Base-by-base conservation (phyloP, 1,140 invertebrate species). In the Calosoma granatense region DNA sequence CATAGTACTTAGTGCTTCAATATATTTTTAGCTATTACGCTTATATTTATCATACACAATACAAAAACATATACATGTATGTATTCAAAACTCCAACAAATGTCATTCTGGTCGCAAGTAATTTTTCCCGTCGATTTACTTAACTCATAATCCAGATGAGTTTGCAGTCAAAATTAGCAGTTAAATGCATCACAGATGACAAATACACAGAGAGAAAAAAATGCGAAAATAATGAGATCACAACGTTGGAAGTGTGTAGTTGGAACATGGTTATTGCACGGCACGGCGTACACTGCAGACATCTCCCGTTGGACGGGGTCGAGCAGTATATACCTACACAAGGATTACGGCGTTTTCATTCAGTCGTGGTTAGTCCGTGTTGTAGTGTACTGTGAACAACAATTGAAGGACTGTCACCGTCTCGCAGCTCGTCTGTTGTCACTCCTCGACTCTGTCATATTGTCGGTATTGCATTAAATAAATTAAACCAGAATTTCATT, bases 161-260 rank as follows among this genome's bases (percentile, higher is more conserved):
- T n/a, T n/a, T n/a, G n/a, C n/a, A n/a, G n/a, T n/a, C n/a, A n/a
- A n/a, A n/a, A n/a, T n/a, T n/a, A n/a, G n/a, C n/a, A n/a, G n/a
- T n/a, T n/a, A n/a, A n/a, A n/a, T n/a, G n/a, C n/a, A n/a, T n/a
- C n/a, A n/a, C n/a, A n/a, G n/a, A n/a, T n/a, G n/a, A n/a, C n/a
- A n/a, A n/a, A n/a, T n/a, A n/a, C n/a, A n/a, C n/a, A n/a, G n/a
- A n/a, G n/a, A n/a, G n/a, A n/a, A n/a, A n/a, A n/a, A n/a, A n/a
- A n/a, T n/a, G n/a, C n/a, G n/a, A n/a, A n/a, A n/a, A n/a, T 47
- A 12, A 47, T 47, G 41, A 47, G 41, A 47, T 47, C 41, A 47
- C 41, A n/a, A 17, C 41, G 15, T 12, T 11, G 41, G 6, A 47
- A 11, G 17, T 12, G 14, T 30, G 14, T 30, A 30, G 26, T 6